Evolutionary conservation across 2,797 vertebrate genomes (phyloP), one percentile per base, ranked within the genome.

Genomic region (Enteromius trimaculatus): DNA sequence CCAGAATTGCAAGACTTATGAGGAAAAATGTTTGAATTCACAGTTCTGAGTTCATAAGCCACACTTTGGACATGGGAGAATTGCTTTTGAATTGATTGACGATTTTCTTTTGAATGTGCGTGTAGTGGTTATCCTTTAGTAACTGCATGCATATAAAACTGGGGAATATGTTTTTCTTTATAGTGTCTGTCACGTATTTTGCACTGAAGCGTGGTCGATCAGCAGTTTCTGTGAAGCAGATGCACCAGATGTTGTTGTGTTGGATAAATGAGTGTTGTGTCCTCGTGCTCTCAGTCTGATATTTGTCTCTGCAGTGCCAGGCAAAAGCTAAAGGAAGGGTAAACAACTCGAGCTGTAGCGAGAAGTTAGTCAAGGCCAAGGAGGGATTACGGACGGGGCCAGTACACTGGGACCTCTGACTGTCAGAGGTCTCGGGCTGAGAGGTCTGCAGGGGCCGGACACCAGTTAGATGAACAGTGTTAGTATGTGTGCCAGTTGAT

Each of bases 341-440:
- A 84, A 80, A 71, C 42, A 89, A 80, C 90, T 86, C 90, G 86
- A 76, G 81, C 85, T 89, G 77, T 90, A 91, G 88, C 91, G 89
- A 86, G 87, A 83, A 74, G 60, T 81, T 76, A 92, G 87, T 88
- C 87, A 89, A 90, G 91, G 89, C 81, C 87, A 86, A 88, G 70
- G 47, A 74, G 90, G 90, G 89, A 92, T 91, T 77, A 58, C 21
- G 14, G n/a, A 29, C 66, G n/a, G 62, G 77, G 62, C 79, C 39
- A 58, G n/a, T 58, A 39, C 34, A 37, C 60, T n/a, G 62, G 49
- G 51, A 72, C 4, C 14, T 23, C 29, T 21, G 70, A 53, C 9
- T 74, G 17, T 34, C 70, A 72, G 47, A 21, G 47, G 9, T 72
- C 26, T 72, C 17, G 0, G 9, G 4, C 70, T 21, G 70, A 21